Conservation (phyloP, 2,797 vertebrate genomes). For the Lerista edwardsae region DNA sequence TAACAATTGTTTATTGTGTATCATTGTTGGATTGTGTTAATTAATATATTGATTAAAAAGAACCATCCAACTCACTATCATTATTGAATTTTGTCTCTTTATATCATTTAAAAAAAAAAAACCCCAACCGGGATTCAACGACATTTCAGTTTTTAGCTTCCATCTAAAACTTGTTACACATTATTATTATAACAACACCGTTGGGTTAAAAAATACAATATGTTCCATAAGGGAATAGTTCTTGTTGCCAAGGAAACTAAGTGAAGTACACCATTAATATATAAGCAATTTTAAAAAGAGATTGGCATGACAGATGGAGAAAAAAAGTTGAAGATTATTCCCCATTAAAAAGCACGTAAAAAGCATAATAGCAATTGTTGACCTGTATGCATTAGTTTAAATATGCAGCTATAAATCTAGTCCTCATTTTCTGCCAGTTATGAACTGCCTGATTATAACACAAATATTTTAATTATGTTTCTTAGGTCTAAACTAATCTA, state of each 20-base stretch:
- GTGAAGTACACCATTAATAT: slow-evolving; percentile 36
- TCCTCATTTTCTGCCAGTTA: background rate
- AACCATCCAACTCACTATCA: background rate
- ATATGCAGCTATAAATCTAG: background rate
- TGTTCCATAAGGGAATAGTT: slow-evolving; percentile 45
- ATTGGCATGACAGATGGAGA: slow-evolving; percentile 33
- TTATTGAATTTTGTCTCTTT: slow-evolving; percentile 14
- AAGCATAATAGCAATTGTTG: slow-evolving; percentile 26
- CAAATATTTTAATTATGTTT: background rate
- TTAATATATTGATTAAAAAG: slow-evolving; percentile 16
- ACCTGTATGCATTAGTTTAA: background rate
- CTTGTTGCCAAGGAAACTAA: slow-evolving; percentile 61
- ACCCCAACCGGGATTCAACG: slow-evolving; percentile 24
- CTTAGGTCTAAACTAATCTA: background rate
- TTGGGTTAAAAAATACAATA: slow-evolving; percentile 18
- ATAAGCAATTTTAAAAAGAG: slow-evolving; percentile 44
- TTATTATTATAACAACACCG: slow-evolving; percentile 32
- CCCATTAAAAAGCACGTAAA: background rate
- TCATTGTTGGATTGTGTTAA: background rate
- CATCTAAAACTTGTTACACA: slow-evolving; percentile 38
- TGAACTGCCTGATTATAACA: background rate
- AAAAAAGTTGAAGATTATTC: background rate
- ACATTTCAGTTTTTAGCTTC: slow-evolving; percentile 39
- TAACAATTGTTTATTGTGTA: too few species aligned
- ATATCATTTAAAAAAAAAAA: slow-evolving; percentile 48